These are phyloP conservation scores for Channallabes apus DNA, from an alignment of 2,797 vertebrate genomes.

Conservation along the genomic window DNA sequence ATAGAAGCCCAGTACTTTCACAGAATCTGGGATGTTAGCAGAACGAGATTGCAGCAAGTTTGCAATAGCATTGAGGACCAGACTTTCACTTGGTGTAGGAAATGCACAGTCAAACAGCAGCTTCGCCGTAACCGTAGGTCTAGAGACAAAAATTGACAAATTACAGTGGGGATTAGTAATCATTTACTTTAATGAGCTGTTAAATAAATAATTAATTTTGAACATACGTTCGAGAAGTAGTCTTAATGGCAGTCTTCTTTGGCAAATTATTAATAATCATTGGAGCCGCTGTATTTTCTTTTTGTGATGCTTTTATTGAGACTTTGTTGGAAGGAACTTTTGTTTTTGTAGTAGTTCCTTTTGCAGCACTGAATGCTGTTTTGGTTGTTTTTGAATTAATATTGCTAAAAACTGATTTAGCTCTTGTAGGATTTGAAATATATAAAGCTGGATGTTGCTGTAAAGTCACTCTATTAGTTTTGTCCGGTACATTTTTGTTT, in stretches of 20 bases:
- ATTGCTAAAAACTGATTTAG: not conserved
- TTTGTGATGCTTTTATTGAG: not conserved
- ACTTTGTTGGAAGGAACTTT: too few relatives aligned
- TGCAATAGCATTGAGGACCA: slow-evolving; percentile 16
- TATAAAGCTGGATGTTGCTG: not conserved
- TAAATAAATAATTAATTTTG: not conserved
- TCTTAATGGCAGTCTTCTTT: too few relatives aligned
- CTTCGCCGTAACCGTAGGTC: not conserved
- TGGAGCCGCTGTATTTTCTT: not conserved
- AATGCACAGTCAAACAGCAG: slow-evolving; percentile 31
- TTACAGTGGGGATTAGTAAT: not conserved
- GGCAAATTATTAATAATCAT: not conserved
- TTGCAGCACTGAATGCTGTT: not conserved
- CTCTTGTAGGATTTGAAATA: not conserved
- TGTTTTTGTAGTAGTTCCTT: not conserved
- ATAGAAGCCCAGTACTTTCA: not conserved
- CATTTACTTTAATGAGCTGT: not conserved
- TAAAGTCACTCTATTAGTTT: not conserved
- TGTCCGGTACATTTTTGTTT: not conserved
- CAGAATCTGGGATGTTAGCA: not conserved
- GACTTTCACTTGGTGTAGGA: slow-evolving; percentile 28
- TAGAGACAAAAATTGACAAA: slow-evolving; percentile 3
- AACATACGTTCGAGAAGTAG: not conserved
- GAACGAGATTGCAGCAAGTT: not conserved
- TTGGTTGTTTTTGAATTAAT: not conserved